Evolutionary conservation across 2,888 invertebrate species (phyloP).

Genomic region (Acleris holmiana): DNA sequence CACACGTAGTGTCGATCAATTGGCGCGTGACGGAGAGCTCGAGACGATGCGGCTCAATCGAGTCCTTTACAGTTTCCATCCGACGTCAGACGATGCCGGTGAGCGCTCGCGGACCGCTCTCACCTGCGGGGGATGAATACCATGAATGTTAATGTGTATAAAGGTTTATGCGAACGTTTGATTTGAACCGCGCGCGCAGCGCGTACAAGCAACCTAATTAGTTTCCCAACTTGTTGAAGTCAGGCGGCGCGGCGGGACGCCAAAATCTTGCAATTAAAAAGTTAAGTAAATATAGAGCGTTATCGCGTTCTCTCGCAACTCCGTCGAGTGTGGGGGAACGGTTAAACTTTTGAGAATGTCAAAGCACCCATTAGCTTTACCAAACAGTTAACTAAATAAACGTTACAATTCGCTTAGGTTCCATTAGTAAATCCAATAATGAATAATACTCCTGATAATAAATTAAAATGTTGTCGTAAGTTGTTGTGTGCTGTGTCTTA

Average conservation of each 20-base stretch:
- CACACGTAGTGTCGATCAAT: neutral
- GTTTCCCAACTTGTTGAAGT: conserved; percentile 14
- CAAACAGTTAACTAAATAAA: too few species aligned
- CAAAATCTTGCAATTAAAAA: conserved; percentile 31
- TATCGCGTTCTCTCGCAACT: neutral
- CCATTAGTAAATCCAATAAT: too few species aligned
- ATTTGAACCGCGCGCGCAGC: neutral
- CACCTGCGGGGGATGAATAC: neutral
- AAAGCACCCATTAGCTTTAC: too few species aligned
- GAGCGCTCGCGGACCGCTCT: too few species aligned
- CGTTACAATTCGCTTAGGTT: too few species aligned
- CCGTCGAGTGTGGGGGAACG: too few species aligned
- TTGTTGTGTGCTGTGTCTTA: too few species aligned
- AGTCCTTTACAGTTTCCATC: neutral
- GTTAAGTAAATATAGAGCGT: conserved; percentile 17
- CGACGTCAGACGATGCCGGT: neutral
- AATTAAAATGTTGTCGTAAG: too few species aligned
- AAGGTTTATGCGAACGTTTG: neutral
- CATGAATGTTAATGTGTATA: neutral
- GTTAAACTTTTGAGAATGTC: too few species aligned
- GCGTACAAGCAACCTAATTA: conserved; percentile 11
- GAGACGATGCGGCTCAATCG: neutral
- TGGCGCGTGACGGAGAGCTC: neutral
- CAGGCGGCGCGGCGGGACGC: conserved; percentile 7
- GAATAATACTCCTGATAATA: too few species aligned